Evolutionary conservation across 1,140 invertebrate genomes (phyloP), one percentile per base, ranked within the genome.

Genomic region (Drosophila tani): DNA sequence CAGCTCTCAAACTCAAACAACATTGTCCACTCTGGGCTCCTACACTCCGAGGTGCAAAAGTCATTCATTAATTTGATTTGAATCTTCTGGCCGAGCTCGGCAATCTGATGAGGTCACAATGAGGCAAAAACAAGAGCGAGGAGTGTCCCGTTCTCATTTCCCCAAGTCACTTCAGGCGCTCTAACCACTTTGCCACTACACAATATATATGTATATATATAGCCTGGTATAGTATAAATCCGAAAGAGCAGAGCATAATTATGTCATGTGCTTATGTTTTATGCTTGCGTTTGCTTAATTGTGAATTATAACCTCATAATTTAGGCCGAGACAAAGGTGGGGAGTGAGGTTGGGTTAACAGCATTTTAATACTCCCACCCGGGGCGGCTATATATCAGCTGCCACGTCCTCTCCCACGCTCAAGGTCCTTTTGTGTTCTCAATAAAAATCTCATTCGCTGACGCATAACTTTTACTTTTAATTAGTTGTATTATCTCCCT

Each of bases 381-480:
- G 67, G 69, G 19, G 27, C 11, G 64, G 80, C 65, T 51, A 73
- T 86, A 87, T 77, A 88, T 83, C 58, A 80, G 64, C 68, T 70
- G 76, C 45, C 45, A 58, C 59, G 40, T 32, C 46, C 43, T 14
- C 51, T 43, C 38, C 45, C 19, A 53, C 17, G 50, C 27, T 19
- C 62, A 62, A 46, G 53, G 73, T 45, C 45, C 46, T 27, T 35
- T 46, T 75, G 46, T 68, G 84, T 67, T 77, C 81, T 77, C 83
- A 88, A 87, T 87, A 88, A 87, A 88, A 87, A 88, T 87, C 83
- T 88, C 81, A 88, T 88, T 87, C 83, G 83, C 85, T 88, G 85
- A 88, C 85, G 81, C 85, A 88, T 88, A 90, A 88, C 85, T 88
- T 88, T 88, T 85, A 84, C 85, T 90, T 90, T 88, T 88, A 88